These are phyloP conservation scores for Rhodeus uyekii DNA, from an alignment of 2,797 vertebrate genomes.

Conservation along the genomic window DNA sequence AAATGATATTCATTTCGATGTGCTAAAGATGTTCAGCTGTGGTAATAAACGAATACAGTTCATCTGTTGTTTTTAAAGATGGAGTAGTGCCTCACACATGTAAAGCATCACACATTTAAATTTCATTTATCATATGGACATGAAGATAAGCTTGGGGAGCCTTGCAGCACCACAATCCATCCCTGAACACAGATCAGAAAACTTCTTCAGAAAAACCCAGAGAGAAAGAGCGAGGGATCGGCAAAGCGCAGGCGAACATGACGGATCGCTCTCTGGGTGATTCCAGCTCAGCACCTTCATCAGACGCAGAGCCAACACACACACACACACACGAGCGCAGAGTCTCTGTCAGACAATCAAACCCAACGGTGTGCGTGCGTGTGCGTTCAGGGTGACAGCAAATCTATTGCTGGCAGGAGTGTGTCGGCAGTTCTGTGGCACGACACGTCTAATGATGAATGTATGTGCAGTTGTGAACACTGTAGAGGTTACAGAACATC, in stretches of 20 bases:
- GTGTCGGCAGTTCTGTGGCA: conserved; percentile 10
- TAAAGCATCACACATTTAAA: no score
- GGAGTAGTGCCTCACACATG: no score
- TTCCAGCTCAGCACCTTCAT: conserved; percentile 21
- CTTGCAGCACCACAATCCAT: neutral
- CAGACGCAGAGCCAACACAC: conserved; percentile 6
- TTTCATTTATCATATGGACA: no score
- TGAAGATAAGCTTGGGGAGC: no score
- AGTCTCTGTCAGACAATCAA: conserved; percentile 58
- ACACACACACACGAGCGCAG: neutral
- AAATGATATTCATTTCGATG: neutral
- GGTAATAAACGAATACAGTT: neutral
- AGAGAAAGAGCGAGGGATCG: conserved; percentile 18
- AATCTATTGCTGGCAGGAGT: conserved; percentile 37
- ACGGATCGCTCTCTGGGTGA: conserved; percentile 54
- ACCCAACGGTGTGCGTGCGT: neutral
- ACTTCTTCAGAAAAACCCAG: conserved; percentile 12
- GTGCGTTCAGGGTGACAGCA: conserved; percentile 12
- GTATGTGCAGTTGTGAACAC: conserved; percentile 2
- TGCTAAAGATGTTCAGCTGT: neutral
- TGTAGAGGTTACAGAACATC: conserved; percentile 10
- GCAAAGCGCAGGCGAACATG: conserved; percentile 23
- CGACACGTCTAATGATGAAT: conserved; percentile 32
- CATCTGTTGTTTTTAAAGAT: no score
- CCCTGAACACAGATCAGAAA: conserved; percentile 11